phyloP scores from a whole-genome alignment of 2,888 invertebrate species.

The Panorpa germanica region DNA sequence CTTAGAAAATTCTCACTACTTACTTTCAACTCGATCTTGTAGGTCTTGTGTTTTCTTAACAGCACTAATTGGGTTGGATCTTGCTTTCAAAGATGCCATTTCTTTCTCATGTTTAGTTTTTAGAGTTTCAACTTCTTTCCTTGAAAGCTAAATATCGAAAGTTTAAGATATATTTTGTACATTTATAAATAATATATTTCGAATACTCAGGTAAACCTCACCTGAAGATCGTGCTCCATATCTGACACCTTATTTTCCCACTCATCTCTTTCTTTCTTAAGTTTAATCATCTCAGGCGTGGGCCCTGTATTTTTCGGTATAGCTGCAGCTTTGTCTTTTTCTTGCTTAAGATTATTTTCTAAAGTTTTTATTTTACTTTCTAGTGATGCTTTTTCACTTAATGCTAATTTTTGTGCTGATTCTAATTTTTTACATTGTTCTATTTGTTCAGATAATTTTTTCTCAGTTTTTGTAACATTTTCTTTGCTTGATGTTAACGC shows the following conservation, averaged over 20 bases:
- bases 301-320: slow-evolving; percentile 26
- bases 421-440: slow-evolving; percentile 25
- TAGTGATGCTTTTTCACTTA: too few species aligned
- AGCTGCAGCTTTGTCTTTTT: slow-evolving; percentile 29
- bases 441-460: slow-evolving; percentile 33
- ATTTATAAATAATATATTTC: slow-evolving; percentile 11
- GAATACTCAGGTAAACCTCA: slow-evolving; percentile 14
- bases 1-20: slow-evolving; percentile 20
- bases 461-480: slow-evolving; percentile 35
- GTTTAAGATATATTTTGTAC: slow-evolving; percentile 8
- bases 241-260: slow-evolving; percentile 42
- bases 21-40: slow-evolving; percentile 48
- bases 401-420: slow-evolving; percentile 23
- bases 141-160: slow-evolving; percentile 32
- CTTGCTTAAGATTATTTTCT: too few species aligned
- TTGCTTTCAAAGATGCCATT: slow-evolving; percentile 54
- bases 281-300: slow-evolving; percentile 35
- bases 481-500: slow-evolving; percentile 32
- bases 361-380: too few species aligned
- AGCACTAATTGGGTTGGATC: slow-evolving; percentile 21
- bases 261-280: slow-evolving; percentile 38
- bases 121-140: slow-evolving; percentile 44
- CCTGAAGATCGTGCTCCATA: slow-evolving; percentile 37
- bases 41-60: slow-evolving; percentile 45
- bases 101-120: slow-evolving; percentile 55